Evolutionary conservation across 2,797 vertebrate species (phyloP).

Genomic region (Argyrosomus regius): DNA sequence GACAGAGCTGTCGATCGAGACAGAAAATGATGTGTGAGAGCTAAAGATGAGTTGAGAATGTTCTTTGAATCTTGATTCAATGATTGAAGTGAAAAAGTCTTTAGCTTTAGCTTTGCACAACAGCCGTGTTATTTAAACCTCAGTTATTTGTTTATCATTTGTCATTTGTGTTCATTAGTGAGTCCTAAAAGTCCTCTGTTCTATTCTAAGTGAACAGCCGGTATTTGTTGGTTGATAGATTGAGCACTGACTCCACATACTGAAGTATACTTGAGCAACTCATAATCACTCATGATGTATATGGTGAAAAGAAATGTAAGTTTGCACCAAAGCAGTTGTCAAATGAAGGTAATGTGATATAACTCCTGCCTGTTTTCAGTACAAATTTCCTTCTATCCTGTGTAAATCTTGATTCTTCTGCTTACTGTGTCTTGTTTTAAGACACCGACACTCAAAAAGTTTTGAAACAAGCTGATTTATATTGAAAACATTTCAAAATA

Average conservation of each 20-base stretch:
- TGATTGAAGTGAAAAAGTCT: conserved; percentile 23
- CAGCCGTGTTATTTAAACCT: neutral
- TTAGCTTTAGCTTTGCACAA: neutral
- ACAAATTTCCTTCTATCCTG: neutral
- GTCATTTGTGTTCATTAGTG: neutral
- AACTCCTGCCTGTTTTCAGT: neutral
- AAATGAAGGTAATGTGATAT: neutral
- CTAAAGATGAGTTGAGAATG: conserved; percentile 4
- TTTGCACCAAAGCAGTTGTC: neutral
- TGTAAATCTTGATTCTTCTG: no score
- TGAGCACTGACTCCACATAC: neutral
- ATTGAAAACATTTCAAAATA: neutral
- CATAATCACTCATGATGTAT: neutral
- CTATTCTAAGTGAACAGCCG: neutral
- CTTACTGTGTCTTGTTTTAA: no score
- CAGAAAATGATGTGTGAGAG: conserved; percentile 29
- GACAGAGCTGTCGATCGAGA: conserved; percentile 49
- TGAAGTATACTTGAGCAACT: neutral
- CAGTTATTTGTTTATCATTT: neutral
- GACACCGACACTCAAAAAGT: neutral
- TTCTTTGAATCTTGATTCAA: conserved; percentile 19
- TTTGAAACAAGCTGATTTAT: neutral
- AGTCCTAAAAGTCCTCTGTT: neutral
- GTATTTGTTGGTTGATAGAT: neutral
- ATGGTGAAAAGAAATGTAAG: neutral